These are phyloP conservation scores for Pentalonia nigronervosa DNA, from an alignment of 1,140 invertebrate genomes.

Conservation along the genomic window DNA sequence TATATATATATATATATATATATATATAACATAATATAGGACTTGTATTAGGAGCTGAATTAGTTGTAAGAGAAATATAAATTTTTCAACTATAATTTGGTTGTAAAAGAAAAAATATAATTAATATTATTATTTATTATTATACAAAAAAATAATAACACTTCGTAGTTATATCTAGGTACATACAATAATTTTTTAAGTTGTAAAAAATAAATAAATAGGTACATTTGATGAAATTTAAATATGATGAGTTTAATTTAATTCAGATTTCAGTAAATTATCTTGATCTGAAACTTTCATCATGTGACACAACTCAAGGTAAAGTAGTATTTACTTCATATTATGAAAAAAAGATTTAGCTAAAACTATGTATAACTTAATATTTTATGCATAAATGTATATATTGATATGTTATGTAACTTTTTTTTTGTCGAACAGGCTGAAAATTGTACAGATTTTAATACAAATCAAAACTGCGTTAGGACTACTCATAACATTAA, in stretches of 20 bases:
- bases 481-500: background rate
- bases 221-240: background rate
- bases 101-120: background rate
- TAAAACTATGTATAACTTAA: background rate
- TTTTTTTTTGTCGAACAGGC: background rate
- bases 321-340: background rate
- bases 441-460: background rate
- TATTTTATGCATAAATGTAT: background rate
- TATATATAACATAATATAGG: no score
- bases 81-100: background rate
- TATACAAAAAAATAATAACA: background rate
- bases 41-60: background rate
- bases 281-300: background rate
- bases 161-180: background rate
- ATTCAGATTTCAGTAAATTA: background rate
- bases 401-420: background rate
- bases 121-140: constrained; percentile 24
- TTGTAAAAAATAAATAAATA: constrained; percentile 26
- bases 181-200: constrained; percentile 9
- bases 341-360: background rate
- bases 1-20: no score
- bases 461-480: background rate
- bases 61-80: background rate
- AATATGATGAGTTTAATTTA: background rate
- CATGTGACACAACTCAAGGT: background rate